These are phyloP conservation scores for Heliconius himera DNA, from an alignment of 1,140 invertebrate species.

Conservation along the genomic window DNA sequence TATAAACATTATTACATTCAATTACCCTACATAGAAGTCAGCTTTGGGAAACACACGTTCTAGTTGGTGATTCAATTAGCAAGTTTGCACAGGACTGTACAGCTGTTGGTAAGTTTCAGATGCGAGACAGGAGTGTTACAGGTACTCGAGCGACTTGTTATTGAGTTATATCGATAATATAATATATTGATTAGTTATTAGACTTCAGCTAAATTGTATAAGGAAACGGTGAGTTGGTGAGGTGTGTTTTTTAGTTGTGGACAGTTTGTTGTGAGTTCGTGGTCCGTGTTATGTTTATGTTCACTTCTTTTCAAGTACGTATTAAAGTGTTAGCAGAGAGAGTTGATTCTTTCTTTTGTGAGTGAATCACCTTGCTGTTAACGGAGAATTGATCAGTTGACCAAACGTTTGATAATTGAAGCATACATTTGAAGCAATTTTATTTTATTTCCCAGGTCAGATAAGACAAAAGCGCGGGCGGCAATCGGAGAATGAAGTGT, in stretches of 20 bases:
- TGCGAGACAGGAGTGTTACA: slow-evolving; percentile 11
- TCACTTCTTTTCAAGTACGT: too few species aligned
- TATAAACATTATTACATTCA: slow-evolving; percentile 26
- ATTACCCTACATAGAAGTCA: slow-evolving; percentile 21
- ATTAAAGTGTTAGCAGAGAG: too few species aligned
- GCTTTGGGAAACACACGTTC: slow-evolving; percentile 35
- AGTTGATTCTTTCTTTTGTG: too few species aligned
- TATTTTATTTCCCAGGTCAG: too few species aligned
- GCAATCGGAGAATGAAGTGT: too few species aligned
- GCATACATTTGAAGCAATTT: too few species aligned
- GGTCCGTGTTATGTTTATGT: too few species aligned
- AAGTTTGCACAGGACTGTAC: slow-evolving; percentile 47
- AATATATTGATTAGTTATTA: slow-evolving; percentile 10
- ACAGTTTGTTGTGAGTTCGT: not conserved
- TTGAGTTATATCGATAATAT: slow-evolving; percentile 14
- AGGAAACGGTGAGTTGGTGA: not conserved
- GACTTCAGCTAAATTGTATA: not conserved
- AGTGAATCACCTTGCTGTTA: too few species aligned
- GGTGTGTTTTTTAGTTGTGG: not conserved
- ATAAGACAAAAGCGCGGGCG: too few species aligned
- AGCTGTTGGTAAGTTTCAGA: slow-evolving; percentile 37
- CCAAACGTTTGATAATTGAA: too few species aligned
- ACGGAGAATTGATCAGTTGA: too few species aligned
- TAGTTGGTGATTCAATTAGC: slow-evolving; percentile 44
- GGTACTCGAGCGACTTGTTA: slow-evolving; percentile 6